A percentile compares a stretch with the other conserved stretches of the same genome.
Evolutionary conservation across 2,888 invertebrate species (phyloP).

Genomic region (Tridacna gigas): DNA sequence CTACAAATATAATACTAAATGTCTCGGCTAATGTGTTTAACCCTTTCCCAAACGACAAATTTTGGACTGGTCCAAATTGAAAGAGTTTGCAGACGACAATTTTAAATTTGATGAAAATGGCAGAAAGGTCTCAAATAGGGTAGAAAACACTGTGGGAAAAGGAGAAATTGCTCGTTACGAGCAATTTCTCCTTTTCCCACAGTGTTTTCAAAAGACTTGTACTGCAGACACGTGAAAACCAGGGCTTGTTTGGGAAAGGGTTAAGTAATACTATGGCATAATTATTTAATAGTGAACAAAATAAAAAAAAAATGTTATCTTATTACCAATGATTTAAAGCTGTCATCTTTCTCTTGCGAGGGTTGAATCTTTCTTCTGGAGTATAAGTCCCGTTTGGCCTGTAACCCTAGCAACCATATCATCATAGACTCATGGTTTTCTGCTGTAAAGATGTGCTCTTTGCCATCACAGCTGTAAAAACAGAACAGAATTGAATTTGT

Average conservation of each 20-base stretch:
- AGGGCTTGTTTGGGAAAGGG: too few relatives aligned
- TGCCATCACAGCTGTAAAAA: slow-evolving; percentile 77
- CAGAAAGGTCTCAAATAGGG: too few relatives aligned
- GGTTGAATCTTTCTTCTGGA: slow-evolving; percentile 21
- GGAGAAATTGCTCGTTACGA: not conserved
- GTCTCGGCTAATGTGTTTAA: too few relatives aligned
- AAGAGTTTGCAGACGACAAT: too few relatives aligned
- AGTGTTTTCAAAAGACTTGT: not conserved
- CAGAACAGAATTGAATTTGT: not conserved
- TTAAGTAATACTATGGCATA: too few relatives aligned
- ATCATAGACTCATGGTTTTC: slow-evolving; percentile 86
- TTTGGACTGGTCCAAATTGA: too few relatives aligned
- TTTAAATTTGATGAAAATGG: too few relatives aligned
- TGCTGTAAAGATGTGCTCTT: slow-evolving; percentile 84
- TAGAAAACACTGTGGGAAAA: not conserved
- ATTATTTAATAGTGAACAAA: too few relatives aligned
- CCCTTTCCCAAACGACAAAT: too few relatives aligned
- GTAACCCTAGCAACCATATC: slow-evolving; percentile 86
- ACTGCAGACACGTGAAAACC: too few relatives aligned
- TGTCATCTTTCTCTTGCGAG: slow-evolving; percentile 16
- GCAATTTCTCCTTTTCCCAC: not conserved
- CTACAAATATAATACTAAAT: too few relatives aligned
- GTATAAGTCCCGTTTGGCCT: slow-evolving; percentile 76
- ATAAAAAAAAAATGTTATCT: not conserved
- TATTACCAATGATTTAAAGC: slow-evolving; percentile 8